These are phyloP conservation scores for Arnoldichthys spilopterus DNA, from an alignment of 2,797 vertebrate species.

Conservation along the genomic window DNA sequence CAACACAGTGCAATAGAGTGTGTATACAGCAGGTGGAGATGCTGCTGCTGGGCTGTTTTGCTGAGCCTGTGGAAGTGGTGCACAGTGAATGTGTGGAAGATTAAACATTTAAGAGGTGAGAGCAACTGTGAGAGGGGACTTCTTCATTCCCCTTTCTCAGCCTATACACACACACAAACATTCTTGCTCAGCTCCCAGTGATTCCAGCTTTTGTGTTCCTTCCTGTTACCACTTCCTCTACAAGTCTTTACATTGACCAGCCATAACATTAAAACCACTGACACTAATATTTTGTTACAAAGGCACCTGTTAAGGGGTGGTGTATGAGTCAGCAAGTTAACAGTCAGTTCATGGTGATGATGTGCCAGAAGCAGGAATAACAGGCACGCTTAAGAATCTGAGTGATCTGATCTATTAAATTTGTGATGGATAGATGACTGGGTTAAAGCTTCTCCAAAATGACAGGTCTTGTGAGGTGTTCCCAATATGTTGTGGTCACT, in stretches of 20 bases:
- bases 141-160: neutral
- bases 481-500: too few species aligned
- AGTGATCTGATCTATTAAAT: too few species aligned
- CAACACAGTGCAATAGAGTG: neutral
- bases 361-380: too few species aligned
- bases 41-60: conserved; percentile 8
- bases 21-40: neutral
- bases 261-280: too few species aligned
- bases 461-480: too few species aligned
- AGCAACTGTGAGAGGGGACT: neutral
- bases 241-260: neutral
- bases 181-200: neutral
- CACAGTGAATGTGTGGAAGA: conserved; percentile 9
- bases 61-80: conserved; percentile 12
- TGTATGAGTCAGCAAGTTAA: too few species aligned
- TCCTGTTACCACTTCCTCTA: neutral
- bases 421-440: too few species aligned
- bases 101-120: conserved; percentile 21
- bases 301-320: too few species aligned
- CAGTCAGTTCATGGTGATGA: too few species aligned
- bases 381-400: too few species aligned
- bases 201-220: neutral
- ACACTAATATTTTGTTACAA: too few species aligned
- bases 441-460: too few species aligned
- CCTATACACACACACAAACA: conserved; percentile 9